Evolutionary conservation across 2,113 vertebrate species (phyloP).

Genomic region (Pterocles burchelli): DNA sequence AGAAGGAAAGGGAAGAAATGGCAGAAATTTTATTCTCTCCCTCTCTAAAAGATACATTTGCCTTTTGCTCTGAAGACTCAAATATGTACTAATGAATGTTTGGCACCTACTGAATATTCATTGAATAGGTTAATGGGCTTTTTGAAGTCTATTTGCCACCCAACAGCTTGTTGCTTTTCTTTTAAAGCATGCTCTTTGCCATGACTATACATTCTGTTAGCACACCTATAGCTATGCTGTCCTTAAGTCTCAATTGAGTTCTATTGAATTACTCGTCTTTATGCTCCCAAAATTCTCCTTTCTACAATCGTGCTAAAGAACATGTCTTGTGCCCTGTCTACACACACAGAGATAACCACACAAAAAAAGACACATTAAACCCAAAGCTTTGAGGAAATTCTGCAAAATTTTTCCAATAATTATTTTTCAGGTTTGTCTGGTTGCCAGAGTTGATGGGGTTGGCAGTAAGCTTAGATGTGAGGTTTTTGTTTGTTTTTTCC

Average conservation of each 20-base stretch:
- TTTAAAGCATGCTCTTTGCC: neutral
- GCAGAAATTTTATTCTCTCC: neutral
- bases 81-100: neutral
- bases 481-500: neutral
- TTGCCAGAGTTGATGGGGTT: neutral
- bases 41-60: neutral
- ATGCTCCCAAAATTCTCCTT: neutral
- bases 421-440: neutral
- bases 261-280: neutral
- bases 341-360: neutral
- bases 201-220: neutral
- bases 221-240: neutral
- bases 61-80: neutral
- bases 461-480: neutral
- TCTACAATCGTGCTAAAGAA: neutral
- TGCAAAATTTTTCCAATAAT: neutral
- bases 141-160: neutral
- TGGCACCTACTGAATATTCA: neutral
- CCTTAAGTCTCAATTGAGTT: neutral
- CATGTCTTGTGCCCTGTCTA: neutral
- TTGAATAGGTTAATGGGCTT: accelerated
- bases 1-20: neutral
- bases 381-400: neutral
- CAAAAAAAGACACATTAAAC: neutral
- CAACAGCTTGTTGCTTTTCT: neutral